Evolutionary conservation across 2,797 vertebrate genomes (phyloP).

Genomic region (Miichthys miiuy): DNA sequence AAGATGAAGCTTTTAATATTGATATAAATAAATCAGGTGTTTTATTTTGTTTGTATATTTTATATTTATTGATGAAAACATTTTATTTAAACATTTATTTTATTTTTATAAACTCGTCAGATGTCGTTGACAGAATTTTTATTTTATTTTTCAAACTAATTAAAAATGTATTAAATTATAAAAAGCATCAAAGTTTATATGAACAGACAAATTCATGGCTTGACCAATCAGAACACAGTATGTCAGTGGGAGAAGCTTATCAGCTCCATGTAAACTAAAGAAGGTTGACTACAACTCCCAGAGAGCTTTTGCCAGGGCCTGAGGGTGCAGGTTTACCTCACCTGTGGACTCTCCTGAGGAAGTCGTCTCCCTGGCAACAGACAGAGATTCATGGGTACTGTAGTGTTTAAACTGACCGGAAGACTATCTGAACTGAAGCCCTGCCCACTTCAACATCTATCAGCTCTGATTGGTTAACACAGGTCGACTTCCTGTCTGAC

Average conservation of each 20-base stretch:
- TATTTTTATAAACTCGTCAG: background rate
- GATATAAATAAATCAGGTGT: no score
- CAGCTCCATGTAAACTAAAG: background rate
- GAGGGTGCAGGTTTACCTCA: background rate
- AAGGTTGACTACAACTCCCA: background rate
- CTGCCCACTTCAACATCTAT: background rate
- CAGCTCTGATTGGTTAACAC: background rate
- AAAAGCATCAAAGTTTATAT: conserved; percentile 9
- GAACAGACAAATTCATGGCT: background rate
- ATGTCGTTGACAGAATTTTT: background rate
- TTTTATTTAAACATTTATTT: background rate
- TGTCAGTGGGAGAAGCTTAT: background rate
- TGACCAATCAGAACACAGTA: conserved; percentile 17
- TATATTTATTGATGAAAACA: background rate
- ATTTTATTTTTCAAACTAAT: conserved; percentile 33
- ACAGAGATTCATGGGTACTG: conserved; percentile 1
- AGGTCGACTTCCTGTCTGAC: background rate
- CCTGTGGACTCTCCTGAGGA: no score
- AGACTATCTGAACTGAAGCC: background rate
- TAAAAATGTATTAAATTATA: conserved; percentile 33
- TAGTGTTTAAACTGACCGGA: background rate
- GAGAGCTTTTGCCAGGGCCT: background rate
- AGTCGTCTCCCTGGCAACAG: background rate
- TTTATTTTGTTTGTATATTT: background rate
- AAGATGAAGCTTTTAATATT: no score